A percentile compares a stretch with the other conserved stretches of the same genome.
Conservation (phyloP, 2,797 vertebrate genomes). For the Sylvilagus floridanus region DNA sequence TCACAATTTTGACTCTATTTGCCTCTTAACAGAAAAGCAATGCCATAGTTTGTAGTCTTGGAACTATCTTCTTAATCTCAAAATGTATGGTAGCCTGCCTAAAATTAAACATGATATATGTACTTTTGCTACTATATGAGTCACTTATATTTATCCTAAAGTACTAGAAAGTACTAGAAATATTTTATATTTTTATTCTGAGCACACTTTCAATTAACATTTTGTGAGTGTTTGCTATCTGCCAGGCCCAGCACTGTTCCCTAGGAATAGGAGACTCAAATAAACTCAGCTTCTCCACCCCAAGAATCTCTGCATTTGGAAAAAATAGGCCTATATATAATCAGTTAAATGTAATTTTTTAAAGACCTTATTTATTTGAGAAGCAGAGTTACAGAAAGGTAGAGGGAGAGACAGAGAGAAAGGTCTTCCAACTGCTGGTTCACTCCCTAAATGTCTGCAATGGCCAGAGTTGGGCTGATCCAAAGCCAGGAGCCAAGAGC, state of each 20-base stretch:
- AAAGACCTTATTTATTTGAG: no score
- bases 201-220: background rate
- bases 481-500: no score
- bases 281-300: background rate
- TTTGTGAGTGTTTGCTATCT: background rate
- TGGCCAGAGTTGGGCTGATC: no score
- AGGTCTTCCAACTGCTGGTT: no score
- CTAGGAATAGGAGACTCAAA: background rate
- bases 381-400: no score
- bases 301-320: conserved; percentile 4
- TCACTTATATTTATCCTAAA: conserved; percentile 22
- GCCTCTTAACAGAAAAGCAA: conserved; percentile 12
- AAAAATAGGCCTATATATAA: background rate
- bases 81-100: background rate
- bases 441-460: no score
- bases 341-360: conserved; percentile 22
- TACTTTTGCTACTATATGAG: background rate
- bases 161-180: background rate
- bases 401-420: no score
- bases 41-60: background rate
- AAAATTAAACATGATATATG: background rate
- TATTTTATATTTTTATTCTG: background rate
- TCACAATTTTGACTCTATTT: conserved; percentile 2
- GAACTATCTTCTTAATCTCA: background rate
- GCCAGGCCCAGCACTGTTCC: background rate